Evolutionary conservation across 92 coral and sea anemone species (phyloP), one percentile per base, ranked within the genome.

Genomic region (Bergia puertoricense): DNA sequence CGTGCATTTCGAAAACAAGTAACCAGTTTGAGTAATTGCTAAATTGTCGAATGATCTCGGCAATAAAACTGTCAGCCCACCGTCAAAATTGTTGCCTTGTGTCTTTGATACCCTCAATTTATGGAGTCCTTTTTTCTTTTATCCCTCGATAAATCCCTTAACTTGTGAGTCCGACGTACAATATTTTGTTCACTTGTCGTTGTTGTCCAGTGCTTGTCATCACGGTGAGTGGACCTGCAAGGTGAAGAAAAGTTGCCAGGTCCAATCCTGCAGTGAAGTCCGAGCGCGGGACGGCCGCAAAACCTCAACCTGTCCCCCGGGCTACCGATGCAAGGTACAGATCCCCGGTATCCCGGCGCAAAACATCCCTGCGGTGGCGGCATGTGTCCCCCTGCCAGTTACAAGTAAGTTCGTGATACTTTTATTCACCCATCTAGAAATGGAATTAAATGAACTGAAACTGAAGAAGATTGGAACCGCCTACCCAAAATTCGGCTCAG

Each of bases 141-240:
- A 30, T 30, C 30, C 30, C 30, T 30, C 30, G 30, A 30, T 30
- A 30, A 30, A 30, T 30, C 30, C 30, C 30, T n/a, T 16, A 3
- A 40, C 40, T 20, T 85, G 20, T 48, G 7, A 48, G 9, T 48
- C 54, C 54, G 9, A 4, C 0, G 54, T 18, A 11, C 59, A 13
- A 11, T 18, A 18, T 54, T 59, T 65, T 69, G 41, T 67, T 57
- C 30, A 15, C 10, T 16, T 13, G 20, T 59, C 22, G 13, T 43
- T 51, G 62, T 51, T 36, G 81, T 77, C 0, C 89, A 95, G 98
- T 46, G 84, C 74, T 56, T 96, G 99, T 90, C 88, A 77, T 74
- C 98, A 95, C 90, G 98, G 99, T 38, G 88, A 91, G 62, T 96
- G 99, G 99, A 86, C 77, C 18, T 96, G 99, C 72, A 89, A 72